Evolutionary conservation across 2,888 invertebrate species (phyloP).

Genomic region (Catocala fraxini): DNA sequence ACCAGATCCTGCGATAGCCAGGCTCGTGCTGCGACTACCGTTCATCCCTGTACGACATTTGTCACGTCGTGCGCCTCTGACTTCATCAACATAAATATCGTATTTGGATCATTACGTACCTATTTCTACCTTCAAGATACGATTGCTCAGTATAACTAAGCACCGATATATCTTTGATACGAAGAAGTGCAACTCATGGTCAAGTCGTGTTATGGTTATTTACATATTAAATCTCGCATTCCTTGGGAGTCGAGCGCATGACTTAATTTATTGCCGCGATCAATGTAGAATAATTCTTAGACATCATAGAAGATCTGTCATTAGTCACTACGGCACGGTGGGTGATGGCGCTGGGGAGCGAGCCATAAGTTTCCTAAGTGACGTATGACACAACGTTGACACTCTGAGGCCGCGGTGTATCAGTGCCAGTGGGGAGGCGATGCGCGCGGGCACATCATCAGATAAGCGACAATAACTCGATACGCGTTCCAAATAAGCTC

Average conservation of each 20-base stretch:
- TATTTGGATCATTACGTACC: conserved; percentile 9
- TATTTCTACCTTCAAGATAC: conserved; percentile 10
- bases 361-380: conserved; percentile 10
- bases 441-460: conserved; percentile 71
- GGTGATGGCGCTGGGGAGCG: conserved; percentile 30
- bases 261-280: conserved; percentile 80
- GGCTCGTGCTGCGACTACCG: conserved; percentile 78
- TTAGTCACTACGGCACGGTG: conserved; percentile 64
- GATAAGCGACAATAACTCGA: conserved; percentile 84
- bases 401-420: conserved; percentile 20
- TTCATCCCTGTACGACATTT: conserved; percentile 50
- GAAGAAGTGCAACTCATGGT: conserved; percentile 69
- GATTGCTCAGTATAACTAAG: conserved; percentile 43
- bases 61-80: conserved; percentile 43
- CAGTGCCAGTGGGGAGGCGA: conserved; percentile 28
- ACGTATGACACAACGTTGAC: conserved; percentile 11
- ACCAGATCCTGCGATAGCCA: conserved; percentile 69
- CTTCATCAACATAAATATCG: conserved; percentile 46
- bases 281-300: conserved; percentile 77
- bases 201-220: conserved; percentile 67
- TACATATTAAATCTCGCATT: conserved; percentile 76
- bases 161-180: conserved; percentile 49
- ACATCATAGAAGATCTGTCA: conserved; percentile 74
- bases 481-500: conserved; percentile 82
- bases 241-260: conserved; percentile 75